Evolutionary conservation across 2,888 invertebrate genomes (phyloP).

Genomic region (Acanthacorydalis orientalis): DNA sequence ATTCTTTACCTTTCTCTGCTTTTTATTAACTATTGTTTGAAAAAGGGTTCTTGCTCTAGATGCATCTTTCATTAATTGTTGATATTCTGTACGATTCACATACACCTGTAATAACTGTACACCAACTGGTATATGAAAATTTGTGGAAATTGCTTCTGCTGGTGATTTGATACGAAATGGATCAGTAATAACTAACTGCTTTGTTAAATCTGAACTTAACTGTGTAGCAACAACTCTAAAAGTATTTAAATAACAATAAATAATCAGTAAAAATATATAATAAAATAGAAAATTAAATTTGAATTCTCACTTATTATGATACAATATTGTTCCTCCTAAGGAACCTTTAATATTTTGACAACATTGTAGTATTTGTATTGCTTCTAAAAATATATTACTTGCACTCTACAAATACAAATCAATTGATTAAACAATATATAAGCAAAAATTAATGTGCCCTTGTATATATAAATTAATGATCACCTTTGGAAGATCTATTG

Average conservation of each 20-base stretch:
- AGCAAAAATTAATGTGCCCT: background rate
- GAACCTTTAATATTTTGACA: slow-evolving; percentile 66
- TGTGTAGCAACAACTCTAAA: slow-evolving; percentile 67
- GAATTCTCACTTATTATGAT: slow-evolving; percentile 64
- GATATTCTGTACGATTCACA: slow-evolving; percentile 44
- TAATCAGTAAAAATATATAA: background rate
- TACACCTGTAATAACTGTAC: slow-evolving; percentile 68
- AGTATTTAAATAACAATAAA: slow-evolving; percentile 4
- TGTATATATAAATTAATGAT: background rate
- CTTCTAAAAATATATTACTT: slow-evolving; percentile 71
- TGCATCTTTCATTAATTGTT: slow-evolving; percentile 29
- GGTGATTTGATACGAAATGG: slow-evolving; percentile 71
- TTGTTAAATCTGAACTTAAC: slow-evolving; percentile 54
- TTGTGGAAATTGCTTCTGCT: slow-evolving; percentile 45
- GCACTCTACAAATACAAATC: slow-evolving; percentile 46
- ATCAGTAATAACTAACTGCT: slow-evolving; percentile 64
- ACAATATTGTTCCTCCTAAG: slow-evolving; percentile 69
- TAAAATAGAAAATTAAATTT: background rate
- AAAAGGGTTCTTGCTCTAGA: slow-evolving; percentile 25
- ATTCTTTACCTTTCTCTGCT: slow-evolving; percentile 13
- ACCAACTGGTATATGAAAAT: slow-evolving; percentile 62
- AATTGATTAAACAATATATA: slow-evolving; percentile 6
- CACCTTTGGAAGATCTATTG: slow-evolving; percentile 67
- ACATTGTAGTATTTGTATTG: slow-evolving; percentile 69
- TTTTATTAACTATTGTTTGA: slow-evolving; percentile 12